Evolutionary conservation across 2,888 invertebrate species (phyloP), one percentile per base, ranked within the genome.

Genomic region (Archips xylosteana): DNA sequence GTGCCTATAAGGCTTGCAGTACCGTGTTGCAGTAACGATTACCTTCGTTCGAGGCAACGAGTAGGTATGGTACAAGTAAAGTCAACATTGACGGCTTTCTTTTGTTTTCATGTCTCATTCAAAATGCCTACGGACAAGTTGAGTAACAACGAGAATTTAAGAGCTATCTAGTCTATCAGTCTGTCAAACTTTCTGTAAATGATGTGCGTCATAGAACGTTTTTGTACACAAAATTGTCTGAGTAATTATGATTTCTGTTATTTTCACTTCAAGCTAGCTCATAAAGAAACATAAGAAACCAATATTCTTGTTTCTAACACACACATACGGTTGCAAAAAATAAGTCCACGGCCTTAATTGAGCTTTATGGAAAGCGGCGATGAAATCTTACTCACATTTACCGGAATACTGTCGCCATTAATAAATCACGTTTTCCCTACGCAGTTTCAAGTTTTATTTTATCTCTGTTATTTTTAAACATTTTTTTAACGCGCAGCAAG

Each of bases 21-120:
- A 45, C 6, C 4, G 39, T 39, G 39, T 54, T 51, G 71, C 57
- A 47, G 39, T 67, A 9, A 23, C 39, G 39, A 39, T 49, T 62
- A 68, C 72, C 57, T 68, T 72, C 68, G 57, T 68, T 68, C 32
- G 23, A 57, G 32, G 32, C 32, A 57, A 3, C 9, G 8, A 23
- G 23, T 23, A 23, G 23, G 2, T 23, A 23, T 8, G 15, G 15
- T 13, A 9, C 32, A 32, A 57, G 32, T 57, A 54, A 54, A 23
- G 6, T 54, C 51, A 54, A 54, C 13, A n/a, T 6, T 5, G 15
- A 54, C 10, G 15, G 54, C 54, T 57, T 57, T 57, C 54, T 57
- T 57, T 32, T 23, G 32, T 57, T 32, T 57, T 10, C 2, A 39
- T 49, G n/a, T n/a, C 39, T 39, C 39, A 6, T 39, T 39, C 39